Base-by-base conservation (phyloP, 2,888 invertebrate species). In the Drosophila borealis region DNA sequence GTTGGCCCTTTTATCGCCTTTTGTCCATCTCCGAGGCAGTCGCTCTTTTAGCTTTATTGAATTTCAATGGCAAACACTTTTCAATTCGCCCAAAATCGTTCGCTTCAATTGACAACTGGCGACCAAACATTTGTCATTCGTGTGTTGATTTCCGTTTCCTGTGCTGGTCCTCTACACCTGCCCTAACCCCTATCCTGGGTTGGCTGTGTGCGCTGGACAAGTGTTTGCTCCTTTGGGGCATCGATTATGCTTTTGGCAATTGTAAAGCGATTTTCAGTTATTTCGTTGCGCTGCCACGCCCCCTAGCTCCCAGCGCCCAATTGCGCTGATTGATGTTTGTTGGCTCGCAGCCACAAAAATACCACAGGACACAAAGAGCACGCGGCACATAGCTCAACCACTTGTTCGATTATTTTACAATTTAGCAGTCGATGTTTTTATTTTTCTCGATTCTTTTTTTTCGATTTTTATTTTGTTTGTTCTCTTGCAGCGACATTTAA, bases 141-240 rank as follows among this genome's bases (percentile, higher is more conserved):
- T 90, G 91, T 91, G 91, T 89, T 90, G 89, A 90, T 90, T 91
- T 91, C 90, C 90, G 91, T 90, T 90, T 89, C 89, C 86, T 57
- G 69, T 62, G 42, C n/a, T 2, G 2, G 6, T 44, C 21, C 42
- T 14, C 10, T 0, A 0, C 19, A n/a, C 2, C 2, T 0, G 10
- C 10, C 34, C 19, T 13, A 14, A 5, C 37, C 29, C 17, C 29
- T 25, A 29, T 21, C 34, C 2, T 42, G 42, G 8, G 39, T 34
- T 11, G 10, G 11, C 9, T 37, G 44, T 42, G 17, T 6, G 11
- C 37, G 63, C 50, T 69, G 54, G 59, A 63, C 69, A 90, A 91
- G 91, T 92, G 92, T 91, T 91, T 83, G 89, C 88, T 90, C 91
- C 91, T 91, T 90, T 89, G 92, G 90, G 90, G 90, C 90, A 92